Conservation (phyloP, 1,140 invertebrate genomes). For the Eriocheir sinensis region DNA sequence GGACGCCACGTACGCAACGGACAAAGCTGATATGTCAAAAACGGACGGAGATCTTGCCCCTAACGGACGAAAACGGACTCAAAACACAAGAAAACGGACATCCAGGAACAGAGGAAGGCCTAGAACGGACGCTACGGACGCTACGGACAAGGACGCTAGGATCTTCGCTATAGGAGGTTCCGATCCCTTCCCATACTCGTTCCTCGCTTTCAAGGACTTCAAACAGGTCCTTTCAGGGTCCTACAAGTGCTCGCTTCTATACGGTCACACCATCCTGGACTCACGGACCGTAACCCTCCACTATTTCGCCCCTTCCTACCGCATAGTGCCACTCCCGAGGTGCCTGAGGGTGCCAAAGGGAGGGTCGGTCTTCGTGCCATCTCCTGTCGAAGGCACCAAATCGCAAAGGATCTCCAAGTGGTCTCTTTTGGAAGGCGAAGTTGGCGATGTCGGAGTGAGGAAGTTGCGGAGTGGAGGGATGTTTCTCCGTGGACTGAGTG, state of each 20-base stretch:
- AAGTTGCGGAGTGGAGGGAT: not conserved
- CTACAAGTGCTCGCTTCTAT: conserved; percentile 55
- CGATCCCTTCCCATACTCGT: conserved; percentile 17
- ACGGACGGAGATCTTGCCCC: too few species aligned
- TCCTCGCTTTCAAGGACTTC: conserved; percentile 49
- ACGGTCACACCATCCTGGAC: not conserved
- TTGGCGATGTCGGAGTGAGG: not conserved
- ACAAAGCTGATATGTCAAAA: too few species aligned
- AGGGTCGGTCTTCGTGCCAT: conserved; percentile 33
- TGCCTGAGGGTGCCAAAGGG: conserved; percentile 48
- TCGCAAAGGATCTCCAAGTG: too few species aligned
- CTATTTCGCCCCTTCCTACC: conserved; percentile 44
- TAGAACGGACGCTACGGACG: not conserved
- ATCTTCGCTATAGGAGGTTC: conserved; percentile 16
- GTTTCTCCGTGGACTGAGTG: conserved; percentile 37
- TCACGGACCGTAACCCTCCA: conserved; percentile 29
- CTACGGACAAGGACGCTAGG: not conserved
- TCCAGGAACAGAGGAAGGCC: too few species aligned
- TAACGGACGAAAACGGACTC: too few species aligned
- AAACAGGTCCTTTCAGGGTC: not conserved
- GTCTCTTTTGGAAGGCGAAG: conserved; percentile 18
- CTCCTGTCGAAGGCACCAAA: conserved; percentile 55
- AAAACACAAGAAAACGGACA: too few species aligned
- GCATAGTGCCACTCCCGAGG: conserved; percentile 41
- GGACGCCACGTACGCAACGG: too few species aligned